Base-by-base conservation (phyloP, 2,888 invertebrate species). In the Brenthis hecate region DNA sequence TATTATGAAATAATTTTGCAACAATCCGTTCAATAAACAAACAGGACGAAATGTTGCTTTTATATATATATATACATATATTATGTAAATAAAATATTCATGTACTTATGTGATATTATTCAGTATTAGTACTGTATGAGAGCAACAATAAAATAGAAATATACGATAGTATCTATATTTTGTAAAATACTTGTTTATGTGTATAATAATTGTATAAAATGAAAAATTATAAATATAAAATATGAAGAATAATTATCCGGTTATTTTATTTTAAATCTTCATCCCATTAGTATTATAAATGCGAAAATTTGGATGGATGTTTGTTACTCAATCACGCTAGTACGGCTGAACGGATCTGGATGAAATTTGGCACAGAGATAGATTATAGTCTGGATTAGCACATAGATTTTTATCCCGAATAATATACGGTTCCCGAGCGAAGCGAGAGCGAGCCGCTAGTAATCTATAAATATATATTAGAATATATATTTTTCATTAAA, bases 41-140 rank as follows among this genome's bases (percentile, higher is more conserved):
- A 47, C 14, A 23, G 19, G 23, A 58, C 13, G 36, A 23, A 23
- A 23, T 8, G 19, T 54, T 63, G 19, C 23, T 48, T 19, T 57
- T 53, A 16, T 53, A 53, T 53, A 53, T 51, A 47, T 14, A 11
- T 47, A 58, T 19, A 19, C 19, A 19, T 43, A 19, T 23, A 23
- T 36, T 53, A 13, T 51, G 23, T 53, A 51, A 19, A 50, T 47
- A 54, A 14, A 28, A 61, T 23, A 53, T 54, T 56, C 23, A 55
- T 69, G 64, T 72, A 72, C 66, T 66, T 72, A 56, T 68, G 68
- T 72, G 70, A 68, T 70, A 66, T 61, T 64, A 70, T 68, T 50
- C 68, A 72, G 72, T 72, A 70, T 70, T 72, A 70, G 19, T 60
- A 65, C 36, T 14, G 48, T 48, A 60, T 43, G 23, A 56, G 50